Percentiles rank a stretch among this genome's conserved stretches.
These are phyloP conservation scores for Eulacestoma nigropectus DNA, from an alignment of 2,113 vertebrate species.

Conservation along the genomic window DNA sequence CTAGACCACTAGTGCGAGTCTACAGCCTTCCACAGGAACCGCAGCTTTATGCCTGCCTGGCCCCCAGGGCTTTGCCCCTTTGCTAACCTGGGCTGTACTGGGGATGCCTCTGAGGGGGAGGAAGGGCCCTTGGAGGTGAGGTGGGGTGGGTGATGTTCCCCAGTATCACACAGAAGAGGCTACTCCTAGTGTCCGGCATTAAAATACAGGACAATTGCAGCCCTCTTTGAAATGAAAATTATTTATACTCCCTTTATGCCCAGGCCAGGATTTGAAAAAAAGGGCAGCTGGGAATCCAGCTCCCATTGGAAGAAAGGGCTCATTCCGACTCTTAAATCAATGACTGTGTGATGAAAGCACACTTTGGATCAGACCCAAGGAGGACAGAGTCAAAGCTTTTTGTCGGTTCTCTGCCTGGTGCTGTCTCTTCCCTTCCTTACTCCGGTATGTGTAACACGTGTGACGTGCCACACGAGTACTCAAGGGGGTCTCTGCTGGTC, in stretches of 20 bases:
- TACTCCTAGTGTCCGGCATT: not conserved
- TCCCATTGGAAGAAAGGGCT: slow-evolving; percentile 22
- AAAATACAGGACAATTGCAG: not conserved
- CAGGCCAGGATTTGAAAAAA: not conserved
- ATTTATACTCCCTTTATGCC: slow-evolving; percentile 4
- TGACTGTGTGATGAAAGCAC: slow-evolving; percentile 40
- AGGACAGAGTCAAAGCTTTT: slow-evolving; percentile 10
- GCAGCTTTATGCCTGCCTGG: not conserved
- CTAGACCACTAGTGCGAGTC: slow-evolving; percentile 62
- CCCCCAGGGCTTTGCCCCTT: slow-evolving; percentile 30
- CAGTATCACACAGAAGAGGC: not conserved
- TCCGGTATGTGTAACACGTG: accelerated
- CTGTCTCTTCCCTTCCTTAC: not conserved
- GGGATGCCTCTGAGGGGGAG: not conserved
- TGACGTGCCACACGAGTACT: not conserved
- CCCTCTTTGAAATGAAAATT: slow-evolving; percentile 48
- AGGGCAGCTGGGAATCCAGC: slow-evolving; percentile 28
- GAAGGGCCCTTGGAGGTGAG: not conserved
- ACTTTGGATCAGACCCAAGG: slow-evolving; percentile 39
- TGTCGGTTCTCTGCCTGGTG: not conserved
- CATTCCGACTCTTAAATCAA: slow-evolving; percentile 26
- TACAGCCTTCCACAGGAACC: not conserved
- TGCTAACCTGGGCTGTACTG: not conserved
- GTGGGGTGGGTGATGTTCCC: not conserved
- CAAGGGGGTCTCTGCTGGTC: not conserved